Evolutionary conservation across 2,888 invertebrate species (phyloP).

Genomic region (Tryphoninae sp.): DNA sequence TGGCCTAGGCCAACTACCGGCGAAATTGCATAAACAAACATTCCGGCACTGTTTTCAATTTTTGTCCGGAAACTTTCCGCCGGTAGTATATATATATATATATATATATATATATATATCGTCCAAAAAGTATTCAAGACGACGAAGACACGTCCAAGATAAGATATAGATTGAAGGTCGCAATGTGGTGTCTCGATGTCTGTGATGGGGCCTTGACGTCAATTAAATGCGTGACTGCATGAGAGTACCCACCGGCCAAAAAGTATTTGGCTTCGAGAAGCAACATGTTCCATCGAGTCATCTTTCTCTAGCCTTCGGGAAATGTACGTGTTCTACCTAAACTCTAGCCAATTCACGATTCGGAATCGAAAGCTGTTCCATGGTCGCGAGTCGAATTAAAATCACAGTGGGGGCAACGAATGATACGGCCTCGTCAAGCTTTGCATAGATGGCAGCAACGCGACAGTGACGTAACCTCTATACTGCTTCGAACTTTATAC

Average conservation of each 20-base stretch:
- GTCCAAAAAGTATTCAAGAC: conserved; percentile 57
- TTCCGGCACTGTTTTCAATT: too few species aligned
- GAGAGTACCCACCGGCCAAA: conserved; percentile 15
- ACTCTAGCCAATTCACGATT: conserved; percentile 8
- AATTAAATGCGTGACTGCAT: conserved; percentile 45
- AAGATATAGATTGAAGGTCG: conserved; percentile 65
- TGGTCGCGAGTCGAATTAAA: background rate
- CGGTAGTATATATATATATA: conserved; percentile 34
- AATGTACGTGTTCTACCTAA: background rate
- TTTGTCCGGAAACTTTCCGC: too few species aligned
- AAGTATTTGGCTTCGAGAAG: conserved; percentile 34
- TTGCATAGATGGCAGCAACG: too few species aligned
- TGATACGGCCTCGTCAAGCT: too few species aligned
- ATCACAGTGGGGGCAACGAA: background rate
- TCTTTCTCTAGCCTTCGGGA: conserved; percentile 40
- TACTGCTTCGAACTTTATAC: too few species aligned
- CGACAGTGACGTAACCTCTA: too few species aligned
- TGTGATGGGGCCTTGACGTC: conserved; percentile 52
- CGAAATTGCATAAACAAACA: too few species aligned
- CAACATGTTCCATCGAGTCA: background rate
- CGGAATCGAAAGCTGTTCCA: conserved; percentile 16
- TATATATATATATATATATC: background rate
- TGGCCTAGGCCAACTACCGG: too few species aligned
- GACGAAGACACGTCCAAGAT: conserved; percentile 57
- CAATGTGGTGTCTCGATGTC: conserved; percentile 36